phyloP scores from a whole-genome alignment of 2,113 vertebrate genomes.

The Apeltes quadracus region DNA sequence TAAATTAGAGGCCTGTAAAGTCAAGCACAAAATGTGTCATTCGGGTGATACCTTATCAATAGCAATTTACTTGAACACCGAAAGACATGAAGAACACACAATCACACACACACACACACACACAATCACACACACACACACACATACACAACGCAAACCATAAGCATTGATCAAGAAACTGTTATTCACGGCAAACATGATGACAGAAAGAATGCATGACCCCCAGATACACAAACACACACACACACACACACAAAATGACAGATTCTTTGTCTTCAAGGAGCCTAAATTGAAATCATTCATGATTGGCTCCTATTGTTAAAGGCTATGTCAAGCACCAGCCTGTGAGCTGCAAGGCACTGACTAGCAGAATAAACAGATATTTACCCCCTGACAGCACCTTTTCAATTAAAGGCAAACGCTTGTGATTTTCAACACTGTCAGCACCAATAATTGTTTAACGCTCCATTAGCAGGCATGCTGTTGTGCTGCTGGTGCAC shows the following conservation, averaged over 20 bases:
- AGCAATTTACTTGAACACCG: constrained; percentile 56
- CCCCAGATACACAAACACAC: not conserved
- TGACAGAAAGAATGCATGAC: constrained; percentile 41
- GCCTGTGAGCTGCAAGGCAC: constrained; percentile 32
- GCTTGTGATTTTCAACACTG: constrained; percentile 22
- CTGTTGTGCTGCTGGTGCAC: constrained; percentile 1
- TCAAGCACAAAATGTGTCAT: not conserved
- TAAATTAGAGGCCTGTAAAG: not conserved
- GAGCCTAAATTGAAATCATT: constrained; percentile 42
- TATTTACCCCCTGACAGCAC: constrained; percentile 19
- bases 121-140: not conserved
- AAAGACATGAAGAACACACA: constrained; percentile 22
- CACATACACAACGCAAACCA: constrained; percentile 16
- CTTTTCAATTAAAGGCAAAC: constrained; percentile 41
- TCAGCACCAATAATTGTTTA: constrained; percentile 17
- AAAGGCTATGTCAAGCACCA: constrained; percentile 33
- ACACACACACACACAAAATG: constrained; percentile 18
- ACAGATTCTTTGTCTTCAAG: constrained; percentile 26
- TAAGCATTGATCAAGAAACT: constrained; percentile 43
- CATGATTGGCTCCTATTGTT: constrained; percentile 49
- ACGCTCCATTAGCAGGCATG: constrained; percentile 20
- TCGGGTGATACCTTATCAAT: constrained; percentile 30
- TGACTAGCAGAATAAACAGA: constrained; percentile 44
- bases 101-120: too few relatives aligned
- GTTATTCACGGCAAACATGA: constrained; percentile 41